Conservation (phyloP, 2,888 invertebrate genomes). For the Lymantria dispar region DNA sequence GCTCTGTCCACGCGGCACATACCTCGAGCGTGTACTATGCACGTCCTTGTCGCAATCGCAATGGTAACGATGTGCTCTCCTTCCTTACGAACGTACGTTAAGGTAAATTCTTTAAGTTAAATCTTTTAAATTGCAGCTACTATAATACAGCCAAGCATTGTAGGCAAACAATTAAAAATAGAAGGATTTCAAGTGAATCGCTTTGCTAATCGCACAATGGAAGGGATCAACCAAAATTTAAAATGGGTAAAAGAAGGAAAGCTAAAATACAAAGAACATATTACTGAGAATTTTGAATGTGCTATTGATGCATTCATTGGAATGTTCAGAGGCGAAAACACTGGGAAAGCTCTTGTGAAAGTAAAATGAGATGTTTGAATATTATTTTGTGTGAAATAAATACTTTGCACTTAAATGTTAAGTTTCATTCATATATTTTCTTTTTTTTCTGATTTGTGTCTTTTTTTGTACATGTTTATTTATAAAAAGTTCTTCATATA, state of each 20-base stretch:
- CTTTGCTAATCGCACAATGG: conserved; percentile 79
- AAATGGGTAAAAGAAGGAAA: conserved; percentile 86
- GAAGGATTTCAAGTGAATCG: conserved; percentile 83
- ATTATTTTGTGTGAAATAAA: background rate
- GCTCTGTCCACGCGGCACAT: no score
- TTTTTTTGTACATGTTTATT: conserved; percentile 43
- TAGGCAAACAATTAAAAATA: conserved; percentile 83
- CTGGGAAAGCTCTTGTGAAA: conserved; percentile 86
- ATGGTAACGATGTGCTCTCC: no score
- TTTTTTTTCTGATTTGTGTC: conserved; percentile 37
- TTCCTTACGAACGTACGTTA: no score
- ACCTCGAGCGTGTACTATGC: no score
- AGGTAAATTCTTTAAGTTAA: no score
- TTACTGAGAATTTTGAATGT: conserved; percentile 85
- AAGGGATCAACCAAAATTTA: conserved; percentile 83
- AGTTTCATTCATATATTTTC: conserved; percentile 38
- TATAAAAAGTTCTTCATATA: conserved; percentile 72
- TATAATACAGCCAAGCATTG: conserved; percentile 76
- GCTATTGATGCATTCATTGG: conserved; percentile 85
- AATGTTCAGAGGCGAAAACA: conserved; percentile 83
- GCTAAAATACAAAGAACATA: conserved; percentile 84
- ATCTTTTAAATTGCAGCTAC: conserved; percentile 44
- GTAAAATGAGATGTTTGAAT: conserved; percentile 27
- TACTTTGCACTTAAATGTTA: background rate
- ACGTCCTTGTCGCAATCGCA: no score